Conservation (phyloP, 2,113 vertebrate genomes). For the Asarcornis scutulata region DNA sequence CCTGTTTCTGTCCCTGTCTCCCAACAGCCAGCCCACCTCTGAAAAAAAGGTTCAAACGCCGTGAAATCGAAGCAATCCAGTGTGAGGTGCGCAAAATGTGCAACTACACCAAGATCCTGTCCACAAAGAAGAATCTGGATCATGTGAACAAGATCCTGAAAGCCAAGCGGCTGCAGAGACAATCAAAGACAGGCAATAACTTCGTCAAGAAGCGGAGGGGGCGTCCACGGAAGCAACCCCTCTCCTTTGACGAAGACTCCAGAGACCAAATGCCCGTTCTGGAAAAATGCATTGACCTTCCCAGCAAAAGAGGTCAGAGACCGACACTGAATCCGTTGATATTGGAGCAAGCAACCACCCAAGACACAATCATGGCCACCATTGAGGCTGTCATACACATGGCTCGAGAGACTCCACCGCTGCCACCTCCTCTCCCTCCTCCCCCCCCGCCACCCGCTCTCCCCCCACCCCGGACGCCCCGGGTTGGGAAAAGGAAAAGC, state of each 20-base stretch:
- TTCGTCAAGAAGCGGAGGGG: conserved; percentile 94
- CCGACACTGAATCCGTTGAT: conserved; percentile 81
- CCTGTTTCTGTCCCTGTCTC: conserved; percentile 34
- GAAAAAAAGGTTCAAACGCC: conserved; percentile 90
- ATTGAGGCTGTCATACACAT: conserved; percentile 96
- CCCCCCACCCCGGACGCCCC: conserved; percentile 61
- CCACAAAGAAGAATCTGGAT: conserved; percentile 96
- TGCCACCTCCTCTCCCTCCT: conserved; percentile 39
- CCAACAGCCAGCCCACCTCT: conserved; percentile 77
- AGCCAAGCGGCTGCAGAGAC: conserved; percentile 97
- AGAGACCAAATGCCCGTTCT: conserved; percentile 94
- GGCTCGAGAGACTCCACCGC: conserved; percentile 81
- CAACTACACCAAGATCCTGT: conserved; percentile 90
- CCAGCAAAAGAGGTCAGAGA: conserved; percentile 86
- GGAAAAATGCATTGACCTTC: conserved; percentile 93
- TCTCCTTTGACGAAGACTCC: conserved; percentile 82
- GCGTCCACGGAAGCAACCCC: conserved; percentile 91
- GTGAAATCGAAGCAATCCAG: conserved; percentile 94
- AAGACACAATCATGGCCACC: conserved; percentile 92
- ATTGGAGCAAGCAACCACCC: conserved; percentile 80
- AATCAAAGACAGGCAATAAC: conserved; percentile 99
- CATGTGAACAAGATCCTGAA: conserved; percentile 99
- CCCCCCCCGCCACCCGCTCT: conserved; percentile 28
- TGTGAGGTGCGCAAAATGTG: conserved; percentile 94
- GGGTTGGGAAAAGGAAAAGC: conserved; percentile 79